phyloP scores from a whole-genome alignment of 1,140 invertebrate genomes.

The Rhyacophila brunnea region DNA sequence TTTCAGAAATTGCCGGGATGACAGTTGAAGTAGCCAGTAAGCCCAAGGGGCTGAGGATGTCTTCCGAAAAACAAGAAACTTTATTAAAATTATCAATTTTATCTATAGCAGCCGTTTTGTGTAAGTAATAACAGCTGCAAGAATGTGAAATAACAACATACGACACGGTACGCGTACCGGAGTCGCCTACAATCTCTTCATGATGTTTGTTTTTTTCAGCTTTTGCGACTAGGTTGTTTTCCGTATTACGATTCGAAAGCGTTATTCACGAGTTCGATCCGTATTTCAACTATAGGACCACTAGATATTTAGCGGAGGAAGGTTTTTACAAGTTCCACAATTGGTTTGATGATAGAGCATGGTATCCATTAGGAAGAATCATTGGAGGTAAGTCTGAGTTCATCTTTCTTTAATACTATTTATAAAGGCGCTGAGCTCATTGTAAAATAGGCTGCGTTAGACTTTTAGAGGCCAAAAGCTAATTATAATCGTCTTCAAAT shows the following conservation, averaged over 20 bases:
- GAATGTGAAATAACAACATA: neutral
- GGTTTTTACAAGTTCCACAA: slow-evolving; percentile 98
- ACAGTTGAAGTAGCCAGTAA: slow-evolving; percentile 17
- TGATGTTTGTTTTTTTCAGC: slow-evolving; percentile 77
- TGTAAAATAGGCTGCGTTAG: too few species aligned
- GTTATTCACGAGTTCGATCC: slow-evolving; percentile 99
- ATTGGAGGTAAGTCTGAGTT: slow-evolving; percentile 84
- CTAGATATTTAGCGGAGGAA: slow-evolving; percentile 90
- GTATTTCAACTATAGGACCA: slow-evolving; percentile 98
- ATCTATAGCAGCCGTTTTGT: slow-evolving; percentile 87
- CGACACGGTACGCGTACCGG: too few species aligned
- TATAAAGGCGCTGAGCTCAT: too few species aligned
- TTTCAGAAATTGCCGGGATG: slow-evolving; percentile 21
- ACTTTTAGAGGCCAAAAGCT: too few species aligned
- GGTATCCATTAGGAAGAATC: slow-evolving; percentile 96
- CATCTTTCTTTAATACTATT: too few species aligned
- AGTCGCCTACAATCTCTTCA: too few species aligned
- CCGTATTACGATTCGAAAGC: slow-evolving; percentile 95
- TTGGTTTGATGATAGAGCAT: slow-evolving; percentile 98
- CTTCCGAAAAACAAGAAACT: slow-evolving; percentile 88
- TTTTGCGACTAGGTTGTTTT: slow-evolving; percentile 93
- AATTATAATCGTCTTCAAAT: too few species aligned
- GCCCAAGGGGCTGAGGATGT: slow-evolving; percentile 23
- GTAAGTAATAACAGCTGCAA: slow-evolving; percentile 62
- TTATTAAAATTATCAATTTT: slow-evolving; percentile 89